Evolutionary conservation across 2,888 invertebrate species (phyloP).

Genomic region (Lycophotia porphyrea): DNA sequence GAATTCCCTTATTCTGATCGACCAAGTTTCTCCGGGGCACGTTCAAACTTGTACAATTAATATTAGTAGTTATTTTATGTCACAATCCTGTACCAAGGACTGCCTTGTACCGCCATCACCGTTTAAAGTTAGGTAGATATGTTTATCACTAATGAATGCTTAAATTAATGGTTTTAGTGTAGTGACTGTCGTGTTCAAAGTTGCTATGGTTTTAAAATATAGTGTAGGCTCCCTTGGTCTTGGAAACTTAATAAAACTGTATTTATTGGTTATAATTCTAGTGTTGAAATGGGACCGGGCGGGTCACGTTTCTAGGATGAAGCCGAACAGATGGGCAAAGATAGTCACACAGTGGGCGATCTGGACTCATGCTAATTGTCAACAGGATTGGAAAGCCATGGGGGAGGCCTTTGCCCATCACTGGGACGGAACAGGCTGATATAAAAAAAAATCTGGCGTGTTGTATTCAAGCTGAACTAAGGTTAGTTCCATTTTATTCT

Average conservation of each 20-base stretch:
- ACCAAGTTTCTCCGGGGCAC: conserved; percentile 19
- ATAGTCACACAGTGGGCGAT: no score
- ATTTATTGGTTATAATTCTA: no score
- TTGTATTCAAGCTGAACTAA: background rate
- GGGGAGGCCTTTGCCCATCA: no score
- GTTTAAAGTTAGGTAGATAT: conserved; percentile 44
- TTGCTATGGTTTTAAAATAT: conserved; percentile 26
- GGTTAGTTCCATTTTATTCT: background rate
- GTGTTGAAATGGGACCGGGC: no score
- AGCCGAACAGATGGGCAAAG: no score
- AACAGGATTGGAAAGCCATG: no score
- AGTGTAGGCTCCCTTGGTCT: background rate
- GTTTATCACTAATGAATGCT: conserved; percentile 60
- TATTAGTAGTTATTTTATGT: conserved; percentile 55
- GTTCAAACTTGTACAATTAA: conserved; percentile 44
- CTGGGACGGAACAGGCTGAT: no score
- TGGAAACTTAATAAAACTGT: background rate
- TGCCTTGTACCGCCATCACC: conserved; percentile 52
- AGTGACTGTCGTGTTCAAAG: conserved; percentile 22
- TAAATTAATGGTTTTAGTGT: conserved; percentile 58
- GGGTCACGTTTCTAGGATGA: no score
- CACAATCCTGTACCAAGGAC: conserved; percentile 60
- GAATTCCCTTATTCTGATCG: background rate
- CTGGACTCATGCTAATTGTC: no score
- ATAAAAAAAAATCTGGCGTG: no score